These are phyloP conservation scores for Calliopsis andreniformis DNA, from an alignment of 1,140 invertebrate species.

Conservation along the genomic window DNA sequence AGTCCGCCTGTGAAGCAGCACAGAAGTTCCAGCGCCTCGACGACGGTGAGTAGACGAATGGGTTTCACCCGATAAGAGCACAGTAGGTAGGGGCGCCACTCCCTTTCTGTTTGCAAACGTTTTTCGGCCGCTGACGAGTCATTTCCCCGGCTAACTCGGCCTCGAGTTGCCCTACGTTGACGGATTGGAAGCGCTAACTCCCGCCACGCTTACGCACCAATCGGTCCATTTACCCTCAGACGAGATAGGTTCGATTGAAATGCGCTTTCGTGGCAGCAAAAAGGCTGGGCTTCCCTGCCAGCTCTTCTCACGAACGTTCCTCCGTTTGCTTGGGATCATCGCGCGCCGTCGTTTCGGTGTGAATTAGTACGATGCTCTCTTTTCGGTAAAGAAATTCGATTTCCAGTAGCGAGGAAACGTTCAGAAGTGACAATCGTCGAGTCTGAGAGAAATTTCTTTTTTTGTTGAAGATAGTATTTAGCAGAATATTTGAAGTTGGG, in stretches of 20 bases:
- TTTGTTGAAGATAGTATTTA: no score
- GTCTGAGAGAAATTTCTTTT: no score
- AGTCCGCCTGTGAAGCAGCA: conserved; percentile 76
- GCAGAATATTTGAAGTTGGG: no score
- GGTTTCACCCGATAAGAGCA: not conserved
- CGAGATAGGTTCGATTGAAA: not conserved
- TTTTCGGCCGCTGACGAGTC: not conserved
- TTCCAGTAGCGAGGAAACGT: no score
- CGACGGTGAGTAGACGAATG: conserved; percentile 72
- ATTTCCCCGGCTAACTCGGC: not conserved
- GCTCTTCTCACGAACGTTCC: no score
- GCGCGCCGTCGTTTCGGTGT: not conserved
- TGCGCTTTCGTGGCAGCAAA: not conserved
- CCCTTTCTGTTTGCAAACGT: not conserved
- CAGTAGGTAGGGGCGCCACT: no score
- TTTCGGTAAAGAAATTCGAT: no score
- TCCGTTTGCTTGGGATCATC: no score
- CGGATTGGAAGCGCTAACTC: not conserved
- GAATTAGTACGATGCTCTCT: no score
- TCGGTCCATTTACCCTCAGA: not conserved
- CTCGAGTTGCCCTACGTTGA: not conserved
- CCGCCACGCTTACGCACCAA: not conserved
- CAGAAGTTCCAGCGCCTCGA: conserved; percentile 79
- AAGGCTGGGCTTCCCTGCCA: not conserved
- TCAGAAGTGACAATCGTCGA: no score